Conservation (phyloP, 1,140 invertebrate genomes). For the Nasonia longicornis region DNA sequence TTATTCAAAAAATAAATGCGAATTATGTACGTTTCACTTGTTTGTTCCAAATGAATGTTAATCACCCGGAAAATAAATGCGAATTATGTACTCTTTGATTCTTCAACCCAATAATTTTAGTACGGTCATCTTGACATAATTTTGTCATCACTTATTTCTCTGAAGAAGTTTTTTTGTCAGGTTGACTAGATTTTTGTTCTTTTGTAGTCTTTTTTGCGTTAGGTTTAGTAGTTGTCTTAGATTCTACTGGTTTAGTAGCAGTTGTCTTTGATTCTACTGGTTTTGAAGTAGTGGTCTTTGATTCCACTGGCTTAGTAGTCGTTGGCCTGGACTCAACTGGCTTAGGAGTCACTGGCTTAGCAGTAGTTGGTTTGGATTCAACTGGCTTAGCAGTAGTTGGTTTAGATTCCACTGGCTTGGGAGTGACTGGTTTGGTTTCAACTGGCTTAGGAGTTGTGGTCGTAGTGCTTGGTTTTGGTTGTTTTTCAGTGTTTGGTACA, state of each 20-base stretch:
- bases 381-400: background rate
- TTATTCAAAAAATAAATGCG: background rate
- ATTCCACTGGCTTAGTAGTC: conserved; percentile 40
- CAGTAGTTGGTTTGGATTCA: background rate
- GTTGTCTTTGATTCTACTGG: conserved; percentile 48
- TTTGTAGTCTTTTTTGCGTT: conserved; percentile 46
- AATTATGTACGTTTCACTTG: no score
- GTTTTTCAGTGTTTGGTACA: conserved; percentile 13
- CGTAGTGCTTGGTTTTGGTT: conserved; percentile 27
- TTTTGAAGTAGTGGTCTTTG: conserved; percentile 46
- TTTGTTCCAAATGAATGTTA: no score
- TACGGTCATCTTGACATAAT: conserved; percentile 7
- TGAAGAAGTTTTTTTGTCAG: background rate
- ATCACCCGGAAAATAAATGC: background rate
- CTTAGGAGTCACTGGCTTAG: background rate
- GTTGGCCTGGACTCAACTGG: conserved; percentile 29
- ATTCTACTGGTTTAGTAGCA: conserved; percentile 34
- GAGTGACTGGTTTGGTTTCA: background rate
- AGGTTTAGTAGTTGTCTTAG: conserved; percentile 49
- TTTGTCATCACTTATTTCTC: conserved; percentile 8
- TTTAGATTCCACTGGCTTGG: background rate
- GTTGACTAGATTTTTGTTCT: conserved; percentile 38
- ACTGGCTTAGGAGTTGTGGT: conserved; percentile 24
- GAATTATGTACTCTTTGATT: background rate
- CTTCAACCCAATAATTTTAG: background rate